Evolutionary conservation across 2,797 vertebrate species (phyloP).

Genomic region (Halcyon badia): DNA sequence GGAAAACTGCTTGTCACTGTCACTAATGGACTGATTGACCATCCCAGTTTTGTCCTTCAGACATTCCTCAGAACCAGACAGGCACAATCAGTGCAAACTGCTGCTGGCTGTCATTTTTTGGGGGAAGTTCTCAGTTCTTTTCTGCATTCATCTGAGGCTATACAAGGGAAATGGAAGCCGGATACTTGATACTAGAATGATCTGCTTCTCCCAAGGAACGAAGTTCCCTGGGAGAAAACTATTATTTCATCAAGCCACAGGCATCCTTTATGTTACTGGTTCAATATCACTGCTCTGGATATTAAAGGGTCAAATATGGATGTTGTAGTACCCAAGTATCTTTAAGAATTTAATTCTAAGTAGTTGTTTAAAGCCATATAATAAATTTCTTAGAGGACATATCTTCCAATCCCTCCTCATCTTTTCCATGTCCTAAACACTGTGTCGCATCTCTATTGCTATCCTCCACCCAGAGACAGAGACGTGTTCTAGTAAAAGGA

Average conservation of each 20-base stretch:
- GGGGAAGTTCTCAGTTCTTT: not conserved
- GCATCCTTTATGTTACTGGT: not conserved
- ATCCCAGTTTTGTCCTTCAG: not conserved
- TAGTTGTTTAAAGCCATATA: not conserved
- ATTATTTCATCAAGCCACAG: not conserved
- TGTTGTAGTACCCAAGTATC: not conserved
- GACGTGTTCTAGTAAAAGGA: not conserved
- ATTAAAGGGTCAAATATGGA: not conserved
- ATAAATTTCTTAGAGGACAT: not conserved
- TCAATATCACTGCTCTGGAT: not conserved
- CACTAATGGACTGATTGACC: not conserved
- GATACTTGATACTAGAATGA: not conserved
- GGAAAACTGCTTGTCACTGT: not conserved
- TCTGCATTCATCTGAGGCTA: not conserved
- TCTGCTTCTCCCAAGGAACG: not conserved
- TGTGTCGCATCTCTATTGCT: not conserved
- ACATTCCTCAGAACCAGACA: not conserved
- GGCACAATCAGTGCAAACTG: not conserved
- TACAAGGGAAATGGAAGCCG: not conserved
- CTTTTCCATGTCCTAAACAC: not conserved
- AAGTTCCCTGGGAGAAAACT: not conserved
- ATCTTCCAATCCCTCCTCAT: not conserved
- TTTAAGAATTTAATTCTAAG: not conserved
- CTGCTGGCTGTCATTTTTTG: not conserved
- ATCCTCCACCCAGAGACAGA: not conserved